These are phyloP conservation scores for Bujurquina vittata DNA, from an alignment of 2,113 vertebrate species.

Conservation along the genomic window DNA sequence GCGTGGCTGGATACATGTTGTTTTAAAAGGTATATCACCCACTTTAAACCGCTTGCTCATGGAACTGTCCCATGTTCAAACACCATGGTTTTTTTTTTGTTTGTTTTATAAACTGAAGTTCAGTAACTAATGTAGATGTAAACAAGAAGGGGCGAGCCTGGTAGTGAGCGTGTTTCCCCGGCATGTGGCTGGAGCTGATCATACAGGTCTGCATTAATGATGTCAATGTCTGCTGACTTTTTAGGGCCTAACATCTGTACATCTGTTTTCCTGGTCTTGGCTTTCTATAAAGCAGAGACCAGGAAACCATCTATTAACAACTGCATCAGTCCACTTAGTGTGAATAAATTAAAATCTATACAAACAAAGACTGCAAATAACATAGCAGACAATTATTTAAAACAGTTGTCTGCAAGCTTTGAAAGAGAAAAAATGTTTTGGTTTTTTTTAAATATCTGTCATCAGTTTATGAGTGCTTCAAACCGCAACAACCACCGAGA, in stretches of 20 bases:
- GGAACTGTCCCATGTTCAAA: not conserved
- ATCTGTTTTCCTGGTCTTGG: constrained; percentile 9
- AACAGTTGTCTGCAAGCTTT: too few relatives aligned
- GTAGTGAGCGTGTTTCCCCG: constrained; percentile 1
- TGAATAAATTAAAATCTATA: not conserved
- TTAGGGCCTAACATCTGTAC: constrained; percentile 56
- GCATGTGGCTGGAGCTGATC: constrained; percentile 64
- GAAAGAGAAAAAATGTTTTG: not conserved
- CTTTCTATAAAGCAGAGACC: constrained; percentile 63
- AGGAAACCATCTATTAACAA: constrained; percentile 26
- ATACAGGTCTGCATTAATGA: constrained; percentile 70
- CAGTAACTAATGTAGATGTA: not conserved
- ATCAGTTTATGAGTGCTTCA: not conserved
- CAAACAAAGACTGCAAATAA: not conserved
- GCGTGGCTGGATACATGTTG: not conserved
- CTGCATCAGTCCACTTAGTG: not conserved
- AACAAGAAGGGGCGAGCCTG: constrained; percentile 3
- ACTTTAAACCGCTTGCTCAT: not conserved
- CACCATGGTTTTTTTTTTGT: not conserved
- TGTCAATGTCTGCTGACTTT: constrained; percentile 73
- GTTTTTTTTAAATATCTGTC: not conserved
- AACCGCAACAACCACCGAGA: not conserved
- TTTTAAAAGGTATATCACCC: not conserved
- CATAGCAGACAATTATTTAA: not conserved
- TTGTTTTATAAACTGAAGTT: not conserved